Conservation (phyloP, 2,888 invertebrate species). For the Caenorhabditis angaria region DNA sequence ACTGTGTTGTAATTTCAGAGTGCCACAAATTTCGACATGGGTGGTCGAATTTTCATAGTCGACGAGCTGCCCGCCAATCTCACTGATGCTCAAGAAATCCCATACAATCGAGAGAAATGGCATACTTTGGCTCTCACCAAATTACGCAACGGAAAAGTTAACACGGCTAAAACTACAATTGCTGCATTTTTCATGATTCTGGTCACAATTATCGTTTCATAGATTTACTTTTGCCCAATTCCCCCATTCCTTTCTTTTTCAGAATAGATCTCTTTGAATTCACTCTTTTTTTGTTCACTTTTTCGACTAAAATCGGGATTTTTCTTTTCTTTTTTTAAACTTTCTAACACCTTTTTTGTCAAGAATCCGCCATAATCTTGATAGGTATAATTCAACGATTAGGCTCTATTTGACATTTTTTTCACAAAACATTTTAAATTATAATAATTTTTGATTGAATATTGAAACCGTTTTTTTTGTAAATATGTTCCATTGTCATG, state of each 20-base stretch:
- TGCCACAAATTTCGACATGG: constrained; percentile 92
- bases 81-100: constrained; percentile 59
- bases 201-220: constrained; percentile 15
- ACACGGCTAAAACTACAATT: constrained; percentile 24
- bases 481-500: background rate
- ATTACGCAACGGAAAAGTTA: constrained; percentile 37
- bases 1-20: constrained; percentile 79
- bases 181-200: constrained; percentile 29
- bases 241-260: background rate
- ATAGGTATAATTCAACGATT: background rate
- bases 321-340: background rate
- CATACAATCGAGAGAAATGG: constrained; percentile 60
- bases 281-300: constrained; percentile 7
- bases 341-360: background rate
- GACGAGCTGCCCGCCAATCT: constrained; percentile 76
- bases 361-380: background rate
- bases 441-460: background rate
- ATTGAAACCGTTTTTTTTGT: background rate
- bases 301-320: background rate
- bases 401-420: background rate
- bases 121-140: constrained; percentile 33
- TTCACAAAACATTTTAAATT: too few species aligned
- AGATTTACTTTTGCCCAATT: background rate
- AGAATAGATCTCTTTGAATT: background rate
- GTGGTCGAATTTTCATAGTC: constrained; percentile 89